These are phyloP conservation scores for Prunella fulvescens DNA, from an alignment of 2,113 vertebrate species.

Conservation along the genomic window DNA sequence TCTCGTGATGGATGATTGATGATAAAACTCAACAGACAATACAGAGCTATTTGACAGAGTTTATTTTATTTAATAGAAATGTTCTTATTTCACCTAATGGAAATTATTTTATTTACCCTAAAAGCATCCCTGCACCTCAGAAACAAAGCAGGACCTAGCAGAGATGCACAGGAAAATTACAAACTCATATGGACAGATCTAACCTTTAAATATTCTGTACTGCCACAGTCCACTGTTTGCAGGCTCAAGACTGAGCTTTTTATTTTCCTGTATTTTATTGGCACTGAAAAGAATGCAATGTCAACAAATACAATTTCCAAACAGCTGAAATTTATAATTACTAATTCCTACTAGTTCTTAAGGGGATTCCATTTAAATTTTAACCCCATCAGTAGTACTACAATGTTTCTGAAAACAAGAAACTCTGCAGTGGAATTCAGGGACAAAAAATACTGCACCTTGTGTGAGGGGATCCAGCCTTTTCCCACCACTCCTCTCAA, in stretches of 20 bases:
- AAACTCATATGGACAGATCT: background rate
- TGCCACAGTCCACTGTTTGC: background rate
- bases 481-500: conserved; percentile 83
- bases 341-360: background rate
- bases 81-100: too few relatives aligned
- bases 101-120: background rate
- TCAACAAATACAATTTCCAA: background rate
- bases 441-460: conserved; percentile 67
- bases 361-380: background rate
- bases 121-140: background rate
- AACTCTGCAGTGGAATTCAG: background rate
- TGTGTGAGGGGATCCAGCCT: conserved; percentile 80
- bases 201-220: background rate
- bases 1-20: background rate
- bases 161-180: background rate
- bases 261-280: background rate
- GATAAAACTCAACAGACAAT: background rate
- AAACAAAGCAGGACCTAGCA: background rate
- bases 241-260: background rate
- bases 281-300: background rate
- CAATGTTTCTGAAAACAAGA: background rate
- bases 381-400: background rate
- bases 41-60: background rate
- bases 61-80: background rate
- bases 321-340: background rate